phyloP scores from a whole-genome alignment of 2,888 invertebrate genomes.

The Limenitis camilla region DNA sequence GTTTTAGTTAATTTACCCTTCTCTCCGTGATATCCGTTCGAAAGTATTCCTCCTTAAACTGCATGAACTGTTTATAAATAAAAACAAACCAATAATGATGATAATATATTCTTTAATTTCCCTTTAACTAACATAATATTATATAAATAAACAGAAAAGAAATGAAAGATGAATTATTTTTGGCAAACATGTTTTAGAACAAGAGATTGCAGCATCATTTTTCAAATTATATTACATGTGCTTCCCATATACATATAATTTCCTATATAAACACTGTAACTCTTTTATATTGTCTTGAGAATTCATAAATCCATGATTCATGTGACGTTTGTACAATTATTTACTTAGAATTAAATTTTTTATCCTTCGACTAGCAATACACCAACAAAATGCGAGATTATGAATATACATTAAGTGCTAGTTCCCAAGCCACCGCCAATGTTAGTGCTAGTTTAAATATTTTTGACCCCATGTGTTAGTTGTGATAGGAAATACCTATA shows the following conservation, averaged over 20 bases:
- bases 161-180: conserved; percentile 10
- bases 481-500: conserved; percentile 7
- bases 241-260: conserved; percentile 19
- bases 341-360: conserved; percentile 10
- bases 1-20: conserved; percentile 29
- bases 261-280: conserved; percentile 11
- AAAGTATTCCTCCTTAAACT: conserved; percentile 28
- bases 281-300: conserved; percentile 24
- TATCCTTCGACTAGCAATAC: conserved; percentile 24
- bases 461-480: conserved; percentile 18
- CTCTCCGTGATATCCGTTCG: conserved; percentile 26
- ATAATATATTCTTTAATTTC: conserved; percentile 68
- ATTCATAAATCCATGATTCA: conserved; percentile 23
- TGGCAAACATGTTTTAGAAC: conserved; percentile 11
- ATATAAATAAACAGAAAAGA: conserved; percentile 34
- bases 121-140: conserved; percentile 29
- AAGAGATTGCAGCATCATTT: conserved; percentile 11
- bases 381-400: conserved; percentile 16
- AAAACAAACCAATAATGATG: conserved; percentile 64
- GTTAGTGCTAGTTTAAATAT: conserved; percentile 27
- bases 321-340: conserved; percentile 20
- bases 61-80: conserved; percentile 40
- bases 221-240: conserved; percentile 12
- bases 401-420: conserved; percentile 22
- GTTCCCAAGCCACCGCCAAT: conserved; percentile 29